Conservation (phyloP, 2,888 invertebrate species). For the Troides helena region DNA sequence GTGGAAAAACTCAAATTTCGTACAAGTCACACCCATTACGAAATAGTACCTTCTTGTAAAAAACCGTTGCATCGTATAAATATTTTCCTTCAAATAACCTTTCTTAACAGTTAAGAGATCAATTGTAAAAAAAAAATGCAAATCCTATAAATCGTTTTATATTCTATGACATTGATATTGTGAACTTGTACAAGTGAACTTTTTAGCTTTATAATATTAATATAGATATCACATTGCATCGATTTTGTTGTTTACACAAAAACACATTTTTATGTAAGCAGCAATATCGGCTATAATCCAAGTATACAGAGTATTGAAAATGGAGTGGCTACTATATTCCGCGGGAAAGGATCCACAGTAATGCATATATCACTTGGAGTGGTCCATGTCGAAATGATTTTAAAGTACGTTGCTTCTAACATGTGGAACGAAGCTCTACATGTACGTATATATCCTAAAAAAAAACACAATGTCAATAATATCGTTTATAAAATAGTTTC, state of each 20-base stretch:
- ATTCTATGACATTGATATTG: too few species aligned
- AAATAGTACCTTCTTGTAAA: too few species aligned
- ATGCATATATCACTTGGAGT: slow-evolving; percentile 84
- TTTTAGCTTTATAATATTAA: background rate
- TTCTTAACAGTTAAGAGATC: background rate
- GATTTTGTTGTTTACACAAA: background rate
- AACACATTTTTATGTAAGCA: slow-evolving; percentile 47
- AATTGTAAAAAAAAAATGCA: background rate
- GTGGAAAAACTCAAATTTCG: too few species aligned
- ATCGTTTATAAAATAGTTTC: background rate
- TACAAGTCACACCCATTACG: too few species aligned
- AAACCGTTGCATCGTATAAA: too few species aligned
- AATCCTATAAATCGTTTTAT: too few species aligned
- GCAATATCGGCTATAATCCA: slow-evolving; percentile 94
- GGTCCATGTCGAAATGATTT: slow-evolving; percentile 83
- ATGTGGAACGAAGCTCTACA: slow-evolving; percentile 93
- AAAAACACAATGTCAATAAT: background rate
- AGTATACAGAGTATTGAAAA: slow-evolving; percentile 90
- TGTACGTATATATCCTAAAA: slow-evolving; percentile 60
- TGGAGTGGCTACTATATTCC: slow-evolving; percentile 90
- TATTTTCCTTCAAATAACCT: background rate
- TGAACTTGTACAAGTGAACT: background rate
- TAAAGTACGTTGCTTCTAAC: slow-evolving; percentile 83
- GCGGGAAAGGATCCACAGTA: slow-evolving; percentile 91
- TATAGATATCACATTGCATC: background rate